Evolutionary conservation across 2,888 invertebrate genomes (phyloP), one percentile per base, ranked within the genome.

Genomic region (Sthenelais limicola): DNA sequence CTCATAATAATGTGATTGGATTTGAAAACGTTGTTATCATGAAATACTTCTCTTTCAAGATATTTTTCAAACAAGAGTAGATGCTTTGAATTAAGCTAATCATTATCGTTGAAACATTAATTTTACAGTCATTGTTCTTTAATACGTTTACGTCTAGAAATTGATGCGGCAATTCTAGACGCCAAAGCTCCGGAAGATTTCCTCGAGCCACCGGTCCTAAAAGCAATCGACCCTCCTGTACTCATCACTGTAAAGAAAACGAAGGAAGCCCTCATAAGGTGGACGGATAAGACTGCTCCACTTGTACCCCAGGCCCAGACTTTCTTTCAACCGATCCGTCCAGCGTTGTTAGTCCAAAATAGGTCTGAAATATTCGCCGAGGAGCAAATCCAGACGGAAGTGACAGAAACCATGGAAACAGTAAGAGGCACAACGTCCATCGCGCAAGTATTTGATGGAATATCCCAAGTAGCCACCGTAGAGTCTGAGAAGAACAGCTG

Each of bases 361-460:
- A n/a, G n/a, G 2, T 33, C 56, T n/a, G 30, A 32, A 5, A n/a
- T 28, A 1, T 18, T 56, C n/a, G 56, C 33, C n/a, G 56, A 56
- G 56, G 56, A 56, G 56, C 18, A 1, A 1, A 33, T 28, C 30
- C 30, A 1, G 12, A 33, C 33, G 56, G 32, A 28, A 33, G 32
- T 56, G 18, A 32, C 30, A 9, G 32, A 28, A 24, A 33, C 12
- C 12, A 56, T 56, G 56, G 33, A 28, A 4, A 15, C 33, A n/a
- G 56, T 32, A 9, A 18, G n/a, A n/a, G 56, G 56, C 24, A 56
- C 56, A 3, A 56, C 56, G 26, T 18, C 32, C 32, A 33, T 56
- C 30, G 56, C 56, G 32, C 56, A 56, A 33, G 32, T n/a, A n/a
- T 32, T 56, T 28, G 56, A 56, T 21, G 56, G 56, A 9, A 3